Conservation (phyloP, 1,140 invertebrate species). For the Venustaconcha ellipsiformis region DNA sequence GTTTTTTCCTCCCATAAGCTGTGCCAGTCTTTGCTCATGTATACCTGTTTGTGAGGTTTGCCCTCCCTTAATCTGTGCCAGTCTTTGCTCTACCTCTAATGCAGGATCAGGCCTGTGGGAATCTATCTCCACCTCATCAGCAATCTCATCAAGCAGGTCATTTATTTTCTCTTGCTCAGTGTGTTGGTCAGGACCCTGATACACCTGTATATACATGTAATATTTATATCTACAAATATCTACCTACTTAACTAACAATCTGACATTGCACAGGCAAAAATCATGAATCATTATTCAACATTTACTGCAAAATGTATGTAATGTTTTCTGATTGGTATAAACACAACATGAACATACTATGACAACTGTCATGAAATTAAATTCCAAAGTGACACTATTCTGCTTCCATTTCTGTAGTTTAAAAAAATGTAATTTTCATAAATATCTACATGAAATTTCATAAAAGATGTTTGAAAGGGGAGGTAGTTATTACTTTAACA, state of each 20-base stretch:
- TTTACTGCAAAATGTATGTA: neutral
- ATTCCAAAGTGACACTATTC: neutral
- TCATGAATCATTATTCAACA: neutral
- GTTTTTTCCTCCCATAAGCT: too few relatives aligned
- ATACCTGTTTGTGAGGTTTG: too few relatives aligned
- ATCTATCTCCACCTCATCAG: slow-evolving; percentile 61
- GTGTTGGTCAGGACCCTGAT: slow-evolving; percentile 51
- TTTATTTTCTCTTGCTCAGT: slow-evolving; percentile 57
- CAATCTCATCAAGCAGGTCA: slow-evolving; percentile 61
- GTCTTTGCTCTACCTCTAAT: slow-evolving; percentile 41
- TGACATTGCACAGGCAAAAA: too few relatives aligned
- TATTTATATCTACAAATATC: neutral
- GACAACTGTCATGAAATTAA: neutral
- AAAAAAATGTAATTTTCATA: too few relatives aligned
- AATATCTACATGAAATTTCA: too few relatives aligned
- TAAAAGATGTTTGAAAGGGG: too few relatives aligned
- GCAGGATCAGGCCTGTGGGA: slow-evolving; percentile 44
- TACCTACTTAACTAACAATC: neutral
- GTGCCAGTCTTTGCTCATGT: too few relatives aligned
- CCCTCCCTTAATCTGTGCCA: slow-evolving; percentile 30
- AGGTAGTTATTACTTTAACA: too few relatives aligned
- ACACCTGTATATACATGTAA: slow-evolving; percentile 22
- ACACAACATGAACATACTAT: neutral
- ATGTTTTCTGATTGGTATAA: neutral
- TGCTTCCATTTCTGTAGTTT: too few relatives aligned